Conservation (phyloP, 2,888 invertebrate species). For the Parthenolecanium corni region DNA sequence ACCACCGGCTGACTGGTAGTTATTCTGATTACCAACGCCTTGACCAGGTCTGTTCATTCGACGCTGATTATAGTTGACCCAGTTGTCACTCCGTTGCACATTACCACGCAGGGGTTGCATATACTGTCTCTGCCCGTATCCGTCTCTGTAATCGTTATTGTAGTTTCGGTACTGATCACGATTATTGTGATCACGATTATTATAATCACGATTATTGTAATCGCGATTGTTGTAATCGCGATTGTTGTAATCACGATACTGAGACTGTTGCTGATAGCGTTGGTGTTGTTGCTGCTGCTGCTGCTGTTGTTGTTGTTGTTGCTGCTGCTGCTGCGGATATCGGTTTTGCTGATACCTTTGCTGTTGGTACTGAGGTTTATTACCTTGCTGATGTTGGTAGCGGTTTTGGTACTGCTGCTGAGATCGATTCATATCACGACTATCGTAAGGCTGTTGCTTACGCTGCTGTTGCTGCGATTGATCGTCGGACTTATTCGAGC, state of each 20-base stretch:
- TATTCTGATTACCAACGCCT: not conserved
- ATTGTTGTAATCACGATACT: conserved; percentile 5
- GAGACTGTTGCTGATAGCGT: not conserved
- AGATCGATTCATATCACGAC: conserved; percentile 2
- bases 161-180: conserved; percentile 9
- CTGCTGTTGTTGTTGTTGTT: not conserved
- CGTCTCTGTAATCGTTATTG: conserved; percentile 13
- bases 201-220: not conserved
- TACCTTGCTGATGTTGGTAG: conserved; percentile 12
- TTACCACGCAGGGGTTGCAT: not conserved
- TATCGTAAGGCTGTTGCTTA: not conserved
- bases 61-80: conserved; percentile 4
- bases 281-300: conserved; percentile 1
- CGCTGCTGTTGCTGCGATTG: not conserved
- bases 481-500: conserved; percentile 8
- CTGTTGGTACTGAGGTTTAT: conserved; percentile 1
- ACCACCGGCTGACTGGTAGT: conserved; percentile 7
- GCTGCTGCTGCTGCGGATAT: not conserved
- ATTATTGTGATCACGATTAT: not conserved
- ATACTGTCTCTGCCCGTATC: not conserved
- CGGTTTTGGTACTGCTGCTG: conserved; percentile 1
- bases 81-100: not conserved
- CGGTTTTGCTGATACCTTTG: not conserved
- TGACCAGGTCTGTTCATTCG: conserved; percentile 7
- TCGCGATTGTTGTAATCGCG: conserved; percentile 6